Percentiles rank a stretch among this genome's conserved stretches.
Evolutionary conservation across 2,113 vertebrate genomes (phyloP).

Genomic region (Calyptommatus sinebrachiatus): DNA sequence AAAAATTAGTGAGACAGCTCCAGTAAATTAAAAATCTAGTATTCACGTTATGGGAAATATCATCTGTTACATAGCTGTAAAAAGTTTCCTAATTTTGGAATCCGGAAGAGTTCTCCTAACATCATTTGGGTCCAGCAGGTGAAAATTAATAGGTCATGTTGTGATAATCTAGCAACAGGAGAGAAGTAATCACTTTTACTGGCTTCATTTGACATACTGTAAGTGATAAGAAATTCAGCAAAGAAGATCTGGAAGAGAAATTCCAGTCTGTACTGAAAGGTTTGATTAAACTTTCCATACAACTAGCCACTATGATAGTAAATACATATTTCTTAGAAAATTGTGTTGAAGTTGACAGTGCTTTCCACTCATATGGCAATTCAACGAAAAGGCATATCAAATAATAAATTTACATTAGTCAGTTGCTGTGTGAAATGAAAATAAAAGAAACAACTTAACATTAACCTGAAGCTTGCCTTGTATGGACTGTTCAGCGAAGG

Average conservation of each 20-base stretch:
- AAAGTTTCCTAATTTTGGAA: no score
- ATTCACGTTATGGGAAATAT: no score
- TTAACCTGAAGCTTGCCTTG: no score
- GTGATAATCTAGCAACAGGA: no score
- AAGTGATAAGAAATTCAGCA: neutral
- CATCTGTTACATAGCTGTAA: no score
- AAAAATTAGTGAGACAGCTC: no score
- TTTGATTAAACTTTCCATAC: constrained; percentile 53
- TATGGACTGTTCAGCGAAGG: no score
- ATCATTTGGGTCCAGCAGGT: no score
- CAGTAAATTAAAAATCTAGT: no score
- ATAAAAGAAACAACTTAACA: no score
- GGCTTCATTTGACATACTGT: neutral
- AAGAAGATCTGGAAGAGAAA: neutral
- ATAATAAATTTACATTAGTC: constrained; percentile 62
- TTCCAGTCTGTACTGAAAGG: constrained; percentile 40
- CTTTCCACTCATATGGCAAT: constrained; percentile 60
- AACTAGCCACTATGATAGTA: constrained; percentile 62
- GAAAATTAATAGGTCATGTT: no score
- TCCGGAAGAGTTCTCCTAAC: no score
- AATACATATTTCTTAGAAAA: constrained; percentile 57
- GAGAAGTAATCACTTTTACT: neutral
- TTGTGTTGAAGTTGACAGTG: constrained; percentile 46
- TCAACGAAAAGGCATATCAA: constrained; percentile 60
- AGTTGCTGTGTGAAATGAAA: constrained; percentile 45